Percentiles rank a stretch among this genome's conserved stretches.
Conservation (phyloP, 2,888 invertebrate species). For the Metallyticus violacea region DNA sequence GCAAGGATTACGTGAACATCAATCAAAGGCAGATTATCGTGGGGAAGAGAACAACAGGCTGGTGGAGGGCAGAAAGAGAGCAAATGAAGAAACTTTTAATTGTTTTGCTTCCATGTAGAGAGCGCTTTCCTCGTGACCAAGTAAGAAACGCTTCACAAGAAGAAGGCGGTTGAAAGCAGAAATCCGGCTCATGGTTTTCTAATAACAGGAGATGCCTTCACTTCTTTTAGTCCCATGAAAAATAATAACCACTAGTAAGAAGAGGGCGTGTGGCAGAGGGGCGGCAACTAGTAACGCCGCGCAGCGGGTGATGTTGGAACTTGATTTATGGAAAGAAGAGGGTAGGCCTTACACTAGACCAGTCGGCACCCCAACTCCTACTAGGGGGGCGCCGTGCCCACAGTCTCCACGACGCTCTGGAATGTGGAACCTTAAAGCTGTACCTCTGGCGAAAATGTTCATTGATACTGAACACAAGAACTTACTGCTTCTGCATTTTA, state of each 20-base stretch:
- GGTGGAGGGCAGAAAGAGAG: no score
- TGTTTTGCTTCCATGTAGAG: background rate
- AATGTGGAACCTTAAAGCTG: background rate
- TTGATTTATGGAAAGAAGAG: background rate
- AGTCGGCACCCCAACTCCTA: no score
- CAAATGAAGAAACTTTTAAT: background rate
- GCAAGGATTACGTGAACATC: no score
- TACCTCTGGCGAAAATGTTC: background rate
- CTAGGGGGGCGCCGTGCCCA: no score
- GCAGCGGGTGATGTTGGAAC: background rate
- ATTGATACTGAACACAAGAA: no score
- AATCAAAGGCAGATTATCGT: background rate
- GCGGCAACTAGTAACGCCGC: background rate
- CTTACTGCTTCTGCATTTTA: no score
- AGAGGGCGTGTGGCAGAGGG: background rate
- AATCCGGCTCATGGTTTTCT: background rate
- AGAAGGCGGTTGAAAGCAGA: no score
- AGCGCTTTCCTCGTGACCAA: background rate
- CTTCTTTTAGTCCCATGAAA: background rate
- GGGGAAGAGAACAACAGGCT: background rate
- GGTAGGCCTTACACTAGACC: background rate
- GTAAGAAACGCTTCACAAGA: background rate
- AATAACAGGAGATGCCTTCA: background rate
- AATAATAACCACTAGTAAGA: background rate
- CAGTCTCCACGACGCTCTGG: background rate